Base-by-base conservation (phyloP, 2,888 invertebrate genomes). In the Heliconius cydno region DNA sequence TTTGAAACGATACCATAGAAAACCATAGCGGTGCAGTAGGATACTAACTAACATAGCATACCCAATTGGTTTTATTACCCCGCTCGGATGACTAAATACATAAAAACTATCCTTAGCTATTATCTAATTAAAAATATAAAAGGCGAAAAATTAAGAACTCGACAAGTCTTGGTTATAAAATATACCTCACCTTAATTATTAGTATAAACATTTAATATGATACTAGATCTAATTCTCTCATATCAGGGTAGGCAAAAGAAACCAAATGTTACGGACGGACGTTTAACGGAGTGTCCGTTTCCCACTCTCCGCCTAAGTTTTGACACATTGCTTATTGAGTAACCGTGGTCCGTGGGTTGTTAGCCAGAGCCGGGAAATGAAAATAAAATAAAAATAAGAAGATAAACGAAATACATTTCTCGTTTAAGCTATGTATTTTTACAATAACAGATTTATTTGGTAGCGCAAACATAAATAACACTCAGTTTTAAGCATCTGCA, bases 371-470 rank as follows among this genome's bases (percentile, higher is more conserved):
- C 1, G 6, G 13, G 25, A 28, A 28, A 65, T 22, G 41, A 19
- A 46, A 46, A 46, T 46, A 65, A 25, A 65, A 12, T 25, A 28
- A 28, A 28, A 65, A 30, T 65, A 65, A 22, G 9, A 46, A 70
- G 6, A 25, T 70, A 25, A 70, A 30, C 28, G 15, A 46, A 70
- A 70, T 46, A 38, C 12, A 25, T 15, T 70, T 28, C 13, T 0
- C 28, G 25, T 65, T 68, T 41, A n/a, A 70, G 41, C 25, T 12
- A n/a, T 25, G 41, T 41, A 25, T 41, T 41, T 52, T 25, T 13
- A 10, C n/a, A 15, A 70, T 38, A 25, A 15, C 38, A 70, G 25
- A 70, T 41, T 41, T 38, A 70, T 70, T 70, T 70, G 41, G 68
- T 41, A 70, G 25, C 22, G 38, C 38, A n/a, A 38, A 38, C 41